phyloP scores from a whole-genome alignment of 1,140 invertebrate genomes.

The Coboldia fuscipes region DNA sequence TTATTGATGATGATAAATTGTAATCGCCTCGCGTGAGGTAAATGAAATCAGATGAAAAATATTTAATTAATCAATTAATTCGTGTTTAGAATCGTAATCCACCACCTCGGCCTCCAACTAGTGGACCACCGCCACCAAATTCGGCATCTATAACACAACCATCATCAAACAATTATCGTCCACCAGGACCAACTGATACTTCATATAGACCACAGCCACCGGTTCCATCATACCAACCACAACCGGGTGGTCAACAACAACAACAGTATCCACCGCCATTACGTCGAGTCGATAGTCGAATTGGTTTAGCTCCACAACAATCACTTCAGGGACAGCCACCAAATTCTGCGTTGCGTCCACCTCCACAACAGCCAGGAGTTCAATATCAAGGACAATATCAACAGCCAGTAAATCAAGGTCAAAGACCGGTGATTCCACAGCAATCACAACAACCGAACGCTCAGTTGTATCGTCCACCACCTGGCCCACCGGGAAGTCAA shows the following conservation, averaged over 20 bases:
- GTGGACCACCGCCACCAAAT: neutral
- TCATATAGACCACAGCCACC: neutral
- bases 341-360: neutral
- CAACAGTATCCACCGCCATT: neutral
- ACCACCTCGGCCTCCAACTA: neutral
- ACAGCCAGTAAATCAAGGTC: neutral
- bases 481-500: neutral
- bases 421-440: neutral
- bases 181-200: neutral
- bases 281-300: neutral
- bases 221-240: neutral
- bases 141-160: neutral
- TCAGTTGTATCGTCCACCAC: neutral
- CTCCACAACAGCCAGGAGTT: neutral
- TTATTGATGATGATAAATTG: too few relatives aligned
- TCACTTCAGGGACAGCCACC: neutral
- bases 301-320: neutral
- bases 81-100: neutral
- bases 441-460: constrained; percentile 2
- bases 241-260: neutral
- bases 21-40: too few relatives aligned
- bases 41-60: too few relatives aligned
- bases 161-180: neutral
- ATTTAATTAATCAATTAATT: too few relatives aligned
- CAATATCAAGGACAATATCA: neutral